Evolutionary conservation across 2,888 invertebrate species (phyloP), one percentile per base, ranked within the genome.

Genomic region (Acanthosepion pharaonis): DNA sequence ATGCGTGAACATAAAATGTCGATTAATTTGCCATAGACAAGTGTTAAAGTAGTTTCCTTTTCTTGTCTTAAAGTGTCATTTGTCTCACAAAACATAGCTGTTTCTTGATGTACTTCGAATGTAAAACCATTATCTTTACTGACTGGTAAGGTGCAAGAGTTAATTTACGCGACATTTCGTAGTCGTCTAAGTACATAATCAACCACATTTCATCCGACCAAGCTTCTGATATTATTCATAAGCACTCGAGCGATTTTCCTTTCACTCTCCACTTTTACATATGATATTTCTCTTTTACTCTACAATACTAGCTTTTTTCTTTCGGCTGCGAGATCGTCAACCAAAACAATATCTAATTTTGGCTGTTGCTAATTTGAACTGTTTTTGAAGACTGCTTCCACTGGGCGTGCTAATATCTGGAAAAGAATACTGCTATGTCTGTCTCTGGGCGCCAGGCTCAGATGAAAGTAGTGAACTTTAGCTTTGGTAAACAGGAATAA

Each of bases 141-240:
- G 18, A n/a, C 78, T 59, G 59, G 20, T 20, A 20, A 23, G 6
- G 9, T n/a, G n/a, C 11, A 78, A n/a, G n/a, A 78, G 78, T 11
- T n/a, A 78, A 78, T 78, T n/a, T 78, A 78, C 78, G 5, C 78
- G 18, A 28, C 9, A 59, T 23, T 59, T 59, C 5, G 78, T 18
- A 78, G n/a, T n/a, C 15, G 33, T 78, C n/a, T n/a, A 78, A 78
- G 28, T 33, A n/a, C 78, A 33, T 78, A 0, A 18, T n/a, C 15
- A n/a, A 0, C 33, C 33, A 6, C 33, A 28, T n/a, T n/a, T 9
- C 28, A 9, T 3, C n/a, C n/a, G 0, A 0, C 9, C n/a, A 9
- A 20, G 1, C 20, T 64, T 64, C 25, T 28, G 3, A 78, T n/a
- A 8, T 78, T 78, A n/a, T n/a, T 15, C n/a, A 78, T n/a, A 78